Evolutionary conservation across 2,888 invertebrate species (phyloP).

Genomic region (Perizoma flavofasciatum): DNA sequence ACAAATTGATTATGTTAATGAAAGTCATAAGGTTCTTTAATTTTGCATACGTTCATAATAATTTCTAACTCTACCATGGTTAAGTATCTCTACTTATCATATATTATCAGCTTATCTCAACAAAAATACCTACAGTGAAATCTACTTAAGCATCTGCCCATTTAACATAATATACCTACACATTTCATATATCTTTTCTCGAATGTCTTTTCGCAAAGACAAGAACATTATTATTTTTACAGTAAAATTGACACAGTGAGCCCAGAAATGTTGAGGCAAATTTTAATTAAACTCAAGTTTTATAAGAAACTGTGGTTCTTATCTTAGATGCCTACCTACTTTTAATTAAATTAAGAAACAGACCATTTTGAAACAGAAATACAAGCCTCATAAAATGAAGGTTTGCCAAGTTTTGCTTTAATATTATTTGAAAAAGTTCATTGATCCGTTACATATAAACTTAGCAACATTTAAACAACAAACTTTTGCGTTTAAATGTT

Average conservation of each 20-base stretch:
- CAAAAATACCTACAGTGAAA: no score
- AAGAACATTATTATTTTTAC: slow-evolving; percentile 6
- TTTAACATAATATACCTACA: no score
- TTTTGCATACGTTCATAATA: no score
- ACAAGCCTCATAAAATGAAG: slow-evolving; percentile 2
- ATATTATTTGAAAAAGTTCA: slow-evolving; percentile 4
- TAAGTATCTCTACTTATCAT: no score
- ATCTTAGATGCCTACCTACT: background rate
- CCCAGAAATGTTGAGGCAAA: slow-evolving; percentile 5
- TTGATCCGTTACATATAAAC: slow-evolving; percentile 3
- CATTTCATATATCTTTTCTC: no score
- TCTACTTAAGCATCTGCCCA: no score
- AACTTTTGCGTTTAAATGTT: slow-evolving; percentile 7
- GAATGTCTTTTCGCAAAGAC: no score
- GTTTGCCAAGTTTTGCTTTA: slow-evolving; percentile 4
- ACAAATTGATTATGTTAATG: no score
- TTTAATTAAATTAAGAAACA: slow-evolving; percentile 9
- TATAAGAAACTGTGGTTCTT: slow-evolving; percentile 4
- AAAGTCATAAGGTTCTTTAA: no score
- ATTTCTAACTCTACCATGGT: no score
- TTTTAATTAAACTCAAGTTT: slow-evolving; percentile 8
- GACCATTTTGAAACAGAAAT: background rate
- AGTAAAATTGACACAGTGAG: background rate
- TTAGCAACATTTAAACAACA: slow-evolving; percentile 3
- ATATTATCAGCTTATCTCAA: no score